These are phyloP conservation scores for Neolamprologus cancellatus DNA, from an alignment of 2,113 vertebrate species.

Conservation along the genomic window DNA sequence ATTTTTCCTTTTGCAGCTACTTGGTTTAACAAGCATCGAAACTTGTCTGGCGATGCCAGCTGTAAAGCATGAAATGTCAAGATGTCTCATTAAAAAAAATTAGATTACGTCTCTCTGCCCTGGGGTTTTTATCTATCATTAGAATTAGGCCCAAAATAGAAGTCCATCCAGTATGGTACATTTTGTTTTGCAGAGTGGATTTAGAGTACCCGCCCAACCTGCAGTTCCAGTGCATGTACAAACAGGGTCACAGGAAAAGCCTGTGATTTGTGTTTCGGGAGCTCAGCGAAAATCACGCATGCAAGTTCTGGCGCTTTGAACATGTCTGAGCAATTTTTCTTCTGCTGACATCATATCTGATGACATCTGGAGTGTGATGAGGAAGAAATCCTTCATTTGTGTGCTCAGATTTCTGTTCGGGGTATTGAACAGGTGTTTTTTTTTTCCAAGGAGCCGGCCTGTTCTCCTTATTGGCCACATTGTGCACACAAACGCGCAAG, in stretches of 20 bases:
- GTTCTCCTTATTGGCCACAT: constrained; percentile 27
- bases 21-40: background rate
- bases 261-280: constrained; percentile 1
- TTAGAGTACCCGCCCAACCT: background rate
- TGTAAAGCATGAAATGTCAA: background rate
- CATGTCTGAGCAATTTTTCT: constrained; percentile 20
- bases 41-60: background rate
- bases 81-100: background rate
- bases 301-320: background rate
- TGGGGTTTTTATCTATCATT: background rate
- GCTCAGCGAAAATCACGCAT: constrained; percentile 24
- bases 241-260: background rate
- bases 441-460: background rate
- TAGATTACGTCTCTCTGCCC: background rate
- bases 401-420: constrained; percentile 12
- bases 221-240: background rate
- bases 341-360: constrained; percentile 38
- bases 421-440: constrained; percentile 43
- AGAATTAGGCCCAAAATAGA: background rate
- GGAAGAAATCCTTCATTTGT: constrained; percentile 22
- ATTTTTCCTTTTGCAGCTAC: background rate
- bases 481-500: constrained; percentile 11
- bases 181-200: background rate
- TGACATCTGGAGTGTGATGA: constrained; percentile 31
- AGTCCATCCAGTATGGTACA: background rate